phyloP scores from a whole-genome alignment of 2,797 vertebrate genomes.

The Myripristis murdjan region DNA sequence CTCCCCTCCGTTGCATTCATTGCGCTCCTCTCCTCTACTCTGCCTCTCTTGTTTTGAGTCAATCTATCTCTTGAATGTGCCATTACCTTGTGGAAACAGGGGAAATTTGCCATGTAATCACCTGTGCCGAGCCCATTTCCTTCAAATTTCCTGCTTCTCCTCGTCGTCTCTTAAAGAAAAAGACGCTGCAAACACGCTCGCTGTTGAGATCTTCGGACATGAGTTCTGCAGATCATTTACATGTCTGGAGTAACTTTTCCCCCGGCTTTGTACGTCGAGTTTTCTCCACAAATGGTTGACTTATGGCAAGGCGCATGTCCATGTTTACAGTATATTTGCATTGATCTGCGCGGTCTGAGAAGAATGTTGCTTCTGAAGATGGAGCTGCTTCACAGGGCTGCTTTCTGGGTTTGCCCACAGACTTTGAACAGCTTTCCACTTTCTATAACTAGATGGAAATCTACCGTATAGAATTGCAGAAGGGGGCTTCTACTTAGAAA shows the following conservation, averaged over 20 bases:
- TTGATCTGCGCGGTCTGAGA: neutral
- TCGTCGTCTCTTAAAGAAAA: neutral
- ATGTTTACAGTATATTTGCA: neutral
- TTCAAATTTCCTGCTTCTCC: conserved; percentile 7
- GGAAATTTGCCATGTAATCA: conserved; percentile 52
- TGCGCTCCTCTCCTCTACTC: neutral
- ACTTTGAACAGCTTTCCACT: conserved; percentile 1
- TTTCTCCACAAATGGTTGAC: neutral
- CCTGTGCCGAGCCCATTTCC: conserved; percentile 15
- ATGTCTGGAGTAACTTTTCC: neutral
- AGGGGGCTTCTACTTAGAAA: conserved; percentile 2
- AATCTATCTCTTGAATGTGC: conserved; percentile 32
- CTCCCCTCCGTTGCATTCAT: neutral
- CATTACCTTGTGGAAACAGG: conserved; percentile 30
- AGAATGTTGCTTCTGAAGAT: neutral
- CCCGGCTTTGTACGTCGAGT: neutral
- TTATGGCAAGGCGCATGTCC: conserved; percentile 2
- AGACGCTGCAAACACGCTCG: conserved; percentile 7
- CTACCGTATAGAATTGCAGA: neutral
- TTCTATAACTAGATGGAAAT: conserved; percentile 4
- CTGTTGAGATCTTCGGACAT: conserved; percentile 8
- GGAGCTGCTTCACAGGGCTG: neutral
- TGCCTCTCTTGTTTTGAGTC: conserved; percentile 27
- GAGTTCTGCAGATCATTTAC: conserved; percentile 14
- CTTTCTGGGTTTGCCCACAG: neutral